Evolutionary conservation across 2,113 vertebrate genomes (phyloP), one percentile per base, ranked within the genome.

Genomic region (Thunnus thynnus): DNA sequence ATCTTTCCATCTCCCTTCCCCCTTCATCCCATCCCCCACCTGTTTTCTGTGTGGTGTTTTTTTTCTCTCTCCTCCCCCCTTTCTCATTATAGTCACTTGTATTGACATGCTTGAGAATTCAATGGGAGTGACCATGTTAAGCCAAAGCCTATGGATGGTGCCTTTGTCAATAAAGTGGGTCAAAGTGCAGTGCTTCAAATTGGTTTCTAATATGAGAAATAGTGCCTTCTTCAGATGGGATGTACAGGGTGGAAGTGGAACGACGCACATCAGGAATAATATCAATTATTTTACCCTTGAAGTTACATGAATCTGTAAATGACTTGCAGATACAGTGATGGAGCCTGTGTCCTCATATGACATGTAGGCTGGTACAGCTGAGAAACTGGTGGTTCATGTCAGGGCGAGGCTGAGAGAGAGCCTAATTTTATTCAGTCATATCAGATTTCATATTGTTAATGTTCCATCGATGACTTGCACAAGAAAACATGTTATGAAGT

Each of bases 1-100:
- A 87, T 73, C 81, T 46, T 60, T 80, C 63, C 65, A 72, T 68
- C 74, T 72, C 74, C 83, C 16, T 50, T 76, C 50, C 79, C 65
- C 73, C 72, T 25, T 4, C 17, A 16, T 64, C 70, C 91, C 88
- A 78, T 87, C 86, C 90, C 82, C 88, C 84, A 87, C 73, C 77
- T 80, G 76, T 60, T 70, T 82, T 79, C 32, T 77, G 65, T 51
- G 46, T 76, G 64, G 22, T 22, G 22, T 22, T 18, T 48, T 73
- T 65, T 64, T n/a, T 70, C 3, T 46, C n/a, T 36, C 14, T 44
- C 58, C 70, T 51, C 48, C 51, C 36, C 36, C 67, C 50, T 75
- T 60, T 73, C 62, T 74, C 58, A 44, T 67, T 82, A 68, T 60
- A 8, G 10, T 54, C 17, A 2, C 16, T 78, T 51, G 56, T 75